A percentile compares a stretch with the other conserved stretches of the same genome.
Evolutionary conservation across 2,888 invertebrate species (phyloP).

Genomic region (Coecobrya sp.): DNA sequence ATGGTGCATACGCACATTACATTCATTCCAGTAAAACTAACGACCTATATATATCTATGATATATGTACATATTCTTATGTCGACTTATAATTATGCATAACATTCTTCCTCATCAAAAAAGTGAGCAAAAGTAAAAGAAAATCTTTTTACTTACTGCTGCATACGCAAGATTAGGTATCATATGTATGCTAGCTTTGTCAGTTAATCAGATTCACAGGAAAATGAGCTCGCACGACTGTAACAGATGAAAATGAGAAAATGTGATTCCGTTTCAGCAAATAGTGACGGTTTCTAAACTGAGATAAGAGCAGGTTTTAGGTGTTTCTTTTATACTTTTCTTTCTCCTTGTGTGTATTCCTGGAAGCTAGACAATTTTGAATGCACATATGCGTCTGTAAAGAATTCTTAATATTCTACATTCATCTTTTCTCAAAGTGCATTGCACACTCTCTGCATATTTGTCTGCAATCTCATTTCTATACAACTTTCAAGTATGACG

Average conservation of each 20-base stretch:
- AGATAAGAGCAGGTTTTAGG: neutral
- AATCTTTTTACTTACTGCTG: neutral
- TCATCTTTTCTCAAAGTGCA: neutral
- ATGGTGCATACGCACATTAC: neutral
- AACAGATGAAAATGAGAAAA: neutral
- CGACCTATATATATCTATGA: too few species aligned
- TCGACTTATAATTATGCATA: conserved; percentile 47
- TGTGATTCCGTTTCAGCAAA: neutral
- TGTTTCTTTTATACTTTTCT: neutral
- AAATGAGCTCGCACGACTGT: neutral
- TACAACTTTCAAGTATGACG: neutral
- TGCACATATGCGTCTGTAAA: conserved; percentile 17
- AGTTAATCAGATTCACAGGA: conserved; percentile 2
- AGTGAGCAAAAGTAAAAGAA: neutral
- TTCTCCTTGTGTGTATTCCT: neutral
- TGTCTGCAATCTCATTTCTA: conserved; percentile 7
- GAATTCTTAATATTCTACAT: neutral
- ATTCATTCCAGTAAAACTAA: too few species aligned
- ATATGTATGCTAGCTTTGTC: neutral
- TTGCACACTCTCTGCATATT: neutral
- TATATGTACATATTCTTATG: too few species aligned
- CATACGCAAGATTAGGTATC: neutral
- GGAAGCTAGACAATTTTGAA: neutral
- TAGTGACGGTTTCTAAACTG: neutral
- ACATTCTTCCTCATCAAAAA: conserved; percentile 37